Base-by-base conservation (phyloP, 2,113 vertebrate species). In the Poeciliopsis prolifica region DNA sequence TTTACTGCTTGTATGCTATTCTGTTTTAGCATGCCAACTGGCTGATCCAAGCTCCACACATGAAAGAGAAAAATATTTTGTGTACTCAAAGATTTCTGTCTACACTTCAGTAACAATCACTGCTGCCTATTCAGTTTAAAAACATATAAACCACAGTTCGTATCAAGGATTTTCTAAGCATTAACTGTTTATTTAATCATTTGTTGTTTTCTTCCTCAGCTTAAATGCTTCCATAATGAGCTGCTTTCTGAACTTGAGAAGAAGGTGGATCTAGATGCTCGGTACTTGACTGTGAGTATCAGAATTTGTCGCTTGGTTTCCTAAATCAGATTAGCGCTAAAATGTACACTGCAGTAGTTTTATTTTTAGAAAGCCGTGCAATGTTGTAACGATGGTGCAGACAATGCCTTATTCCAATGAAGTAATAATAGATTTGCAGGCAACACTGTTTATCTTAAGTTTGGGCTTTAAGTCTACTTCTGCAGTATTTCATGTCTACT, bases 151-250 rank as follows among this genome's bases (percentile, higher is more conserved):
- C 35, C 10, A 37, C 51, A 19, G 7, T 7, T 22, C 8, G 7
- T 7, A 24, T 24, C 22, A 54, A 7, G 15, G 51, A 54, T 54
- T 54, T 54, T 54, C 51, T 54, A 54, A 24, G 22, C 17, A 54
- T 22, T 8, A 54, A 22, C 22, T 2, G 22, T 54, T 54, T 24
- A 54, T 9, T 54, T 54, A 22, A 24, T 54, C 24, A 4, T 9
- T 26, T 26, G 61, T 44, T 63, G 40, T 62, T 35, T 54, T 72
- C 5, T 48, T 19, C 14, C 17, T 19, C 93, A 99, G 98, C 93
- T 99, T 84, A 99, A 99, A 91, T 98, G 97, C 68, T 99, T 99
- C 79, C 98, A 99, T 94, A 98, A 96, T 0, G 98, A 99, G 87
- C 94, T 99, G 68, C 95, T 99, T 75, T 97, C 95, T 0, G 97